These are phyloP conservation scores for Protobothrops mucrosquamatus DNA, from an alignment of 2,113 vertebrate species.

Conservation along the genomic window DNA sequence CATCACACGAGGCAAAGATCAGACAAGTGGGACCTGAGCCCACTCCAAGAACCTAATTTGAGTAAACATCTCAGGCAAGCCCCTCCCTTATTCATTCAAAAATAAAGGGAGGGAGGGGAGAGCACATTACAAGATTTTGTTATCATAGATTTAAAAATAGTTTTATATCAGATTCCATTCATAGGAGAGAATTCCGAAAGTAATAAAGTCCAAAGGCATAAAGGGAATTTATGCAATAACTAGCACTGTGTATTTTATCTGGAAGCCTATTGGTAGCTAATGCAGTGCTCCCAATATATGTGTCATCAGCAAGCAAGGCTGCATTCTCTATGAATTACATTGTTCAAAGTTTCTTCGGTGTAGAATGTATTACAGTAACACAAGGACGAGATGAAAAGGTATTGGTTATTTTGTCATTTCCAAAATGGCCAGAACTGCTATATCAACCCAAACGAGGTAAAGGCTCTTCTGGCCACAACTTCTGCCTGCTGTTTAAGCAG, in stretches of 20 bases:
- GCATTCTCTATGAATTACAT: background rate
- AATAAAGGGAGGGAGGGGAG: background rate
- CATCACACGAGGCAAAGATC: background rate
- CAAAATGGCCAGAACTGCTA: background rate
- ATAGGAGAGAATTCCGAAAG: background rate
- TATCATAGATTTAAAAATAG: background rate
- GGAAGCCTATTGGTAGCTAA: background rate
- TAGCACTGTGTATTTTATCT: background rate
- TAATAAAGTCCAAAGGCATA: background rate
- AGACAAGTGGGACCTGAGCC: background rate
- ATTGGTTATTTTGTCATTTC: background rate
- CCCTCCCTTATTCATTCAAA: background rate
- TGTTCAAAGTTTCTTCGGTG: background rate
- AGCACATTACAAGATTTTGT: background rate
- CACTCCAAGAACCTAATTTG: background rate
- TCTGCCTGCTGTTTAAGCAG: background rate
- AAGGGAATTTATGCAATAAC: background rate
- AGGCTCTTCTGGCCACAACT: background rate
- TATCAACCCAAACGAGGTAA: background rate
- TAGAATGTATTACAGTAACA: background rate
- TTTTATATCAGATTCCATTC: background rate
- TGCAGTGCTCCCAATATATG: background rate
- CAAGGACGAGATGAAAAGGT: background rate
- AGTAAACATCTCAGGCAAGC: background rate
- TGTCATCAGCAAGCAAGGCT: background rate